Percentiles rank a stretch among this genome's conserved stretches.
Evolutionary conservation across 2,888 invertebrate species (phyloP).

Genomic region (Lucinisca nassula): DNA sequence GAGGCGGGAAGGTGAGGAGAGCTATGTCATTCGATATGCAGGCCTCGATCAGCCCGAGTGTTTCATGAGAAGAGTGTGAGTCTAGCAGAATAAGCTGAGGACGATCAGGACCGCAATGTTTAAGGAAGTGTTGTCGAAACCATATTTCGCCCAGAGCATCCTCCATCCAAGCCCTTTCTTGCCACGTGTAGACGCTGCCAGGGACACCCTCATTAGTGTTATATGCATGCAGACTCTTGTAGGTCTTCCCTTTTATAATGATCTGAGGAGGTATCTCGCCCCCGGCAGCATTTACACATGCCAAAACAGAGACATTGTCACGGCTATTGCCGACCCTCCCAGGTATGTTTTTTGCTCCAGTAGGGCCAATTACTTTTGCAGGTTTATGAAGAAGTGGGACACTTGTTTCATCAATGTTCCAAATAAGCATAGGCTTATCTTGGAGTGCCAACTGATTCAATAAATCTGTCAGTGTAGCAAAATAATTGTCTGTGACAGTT

Average conservation of each 20-base stretch:
- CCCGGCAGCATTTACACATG: constrained; percentile 67
- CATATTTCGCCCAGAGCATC: not conserved
- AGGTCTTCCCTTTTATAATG: constrained; percentile 64
- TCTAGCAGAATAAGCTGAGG: not conserved
- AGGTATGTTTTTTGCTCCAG: constrained; percentile 35
- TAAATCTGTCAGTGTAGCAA: not conserved
- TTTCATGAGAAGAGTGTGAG: not conserved
- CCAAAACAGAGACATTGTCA: constrained; percentile 61
- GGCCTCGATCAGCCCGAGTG: not conserved
- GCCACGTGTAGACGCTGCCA: constrained; percentile 50
- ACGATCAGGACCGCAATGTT: not conserved
- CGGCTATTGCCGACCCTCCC: constrained; percentile 55
- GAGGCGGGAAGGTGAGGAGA: constrained; percentile 1
- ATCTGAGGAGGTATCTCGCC: constrained; percentile 53
- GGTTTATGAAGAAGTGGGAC: not conserved
- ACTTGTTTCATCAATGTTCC: not conserved
- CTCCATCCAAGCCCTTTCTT: not conserved
- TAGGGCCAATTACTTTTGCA: not conserved
- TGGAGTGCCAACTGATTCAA: not conserved
- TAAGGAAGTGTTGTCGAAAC: not conserved
- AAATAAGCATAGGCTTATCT: not conserved
- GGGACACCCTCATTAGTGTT: constrained; percentile 38
- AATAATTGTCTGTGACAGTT: constrained; percentile 25
- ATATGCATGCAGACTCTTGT: constrained; percentile 40
- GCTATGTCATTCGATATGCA: not conserved